Conservation (phyloP, 2,113 vertebrate genomes). For the Rhizomys pruinosus region DNA sequence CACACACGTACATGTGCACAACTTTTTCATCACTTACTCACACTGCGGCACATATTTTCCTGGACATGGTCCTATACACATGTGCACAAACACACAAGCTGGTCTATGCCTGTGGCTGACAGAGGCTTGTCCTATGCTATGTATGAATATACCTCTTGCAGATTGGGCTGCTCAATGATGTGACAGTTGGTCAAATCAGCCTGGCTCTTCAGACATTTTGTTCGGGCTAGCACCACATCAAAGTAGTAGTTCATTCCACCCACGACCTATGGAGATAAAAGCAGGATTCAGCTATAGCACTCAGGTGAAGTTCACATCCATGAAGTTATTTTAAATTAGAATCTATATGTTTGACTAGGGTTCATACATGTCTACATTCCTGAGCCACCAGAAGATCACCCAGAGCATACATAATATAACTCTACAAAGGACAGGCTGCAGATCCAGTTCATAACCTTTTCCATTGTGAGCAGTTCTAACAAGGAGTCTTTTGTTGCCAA, state of each 20-base stretch:
- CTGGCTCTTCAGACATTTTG: neutral
- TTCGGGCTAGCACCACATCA: too few species aligned
- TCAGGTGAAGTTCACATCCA: neutral
- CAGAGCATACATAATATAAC: neutral
- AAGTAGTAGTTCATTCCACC: too few species aligned
- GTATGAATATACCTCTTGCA: neutral
- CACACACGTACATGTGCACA: neutral
- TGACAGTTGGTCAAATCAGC: neutral
- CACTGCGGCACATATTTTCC: neutral
- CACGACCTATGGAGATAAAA: neutral
- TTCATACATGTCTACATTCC: neutral
- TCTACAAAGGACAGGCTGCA: neutral
- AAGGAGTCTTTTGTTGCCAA: neutral
- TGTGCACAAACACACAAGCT: neutral
- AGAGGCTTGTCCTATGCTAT: too few species aligned
- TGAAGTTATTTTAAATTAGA: neutral
- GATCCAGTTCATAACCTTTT: neutral
- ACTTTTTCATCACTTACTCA: too few species aligned
- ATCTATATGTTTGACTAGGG: neutral
- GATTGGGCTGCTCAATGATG: neutral
- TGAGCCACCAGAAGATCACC: neutral
- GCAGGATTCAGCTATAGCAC: neutral
- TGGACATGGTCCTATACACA: neutral
- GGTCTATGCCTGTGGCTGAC: neutral
- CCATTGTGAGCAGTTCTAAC: neutral